Conservation (phyloP, 2,797 vertebrate genomes). For the Ctenopoma multispine region DNA sequence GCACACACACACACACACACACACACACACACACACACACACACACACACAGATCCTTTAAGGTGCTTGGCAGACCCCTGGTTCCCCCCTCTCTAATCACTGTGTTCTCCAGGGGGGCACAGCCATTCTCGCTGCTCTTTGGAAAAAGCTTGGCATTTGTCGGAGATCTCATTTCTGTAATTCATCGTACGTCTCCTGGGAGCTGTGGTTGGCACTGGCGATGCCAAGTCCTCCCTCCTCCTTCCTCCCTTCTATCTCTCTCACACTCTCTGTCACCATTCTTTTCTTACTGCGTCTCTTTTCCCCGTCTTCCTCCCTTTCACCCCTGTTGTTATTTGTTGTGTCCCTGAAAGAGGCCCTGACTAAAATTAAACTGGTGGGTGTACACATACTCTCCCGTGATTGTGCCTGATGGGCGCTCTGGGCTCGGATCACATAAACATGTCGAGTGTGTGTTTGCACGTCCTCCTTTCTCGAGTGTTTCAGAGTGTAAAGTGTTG, state of each 20-base stretch:
- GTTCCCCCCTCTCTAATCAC: conserved; percentile 82
- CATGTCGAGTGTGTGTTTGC: conserved; percentile 21
- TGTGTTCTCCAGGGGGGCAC: conserved; percentile 76
- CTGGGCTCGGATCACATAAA: conserved; percentile 50
- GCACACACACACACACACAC: conserved; percentile 42
- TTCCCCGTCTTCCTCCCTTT: conserved; percentile 48
- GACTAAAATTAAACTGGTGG: conserved; percentile 70
- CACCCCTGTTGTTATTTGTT: conserved; percentile 57
- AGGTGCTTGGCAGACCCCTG: conserved; percentile 80
- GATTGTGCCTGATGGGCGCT: conserved; percentile 58
- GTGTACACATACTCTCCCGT: conserved; percentile 61
- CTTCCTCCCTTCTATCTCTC: conserved; percentile 46
- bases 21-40: conserved; percentile 19
- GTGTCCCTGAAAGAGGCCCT: conserved; percentile 60
- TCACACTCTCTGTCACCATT: conserved; percentile 36
- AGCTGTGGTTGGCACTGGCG: conserved; percentile 76
- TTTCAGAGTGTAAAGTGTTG: conserved; percentile 30
- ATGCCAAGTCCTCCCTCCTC: conserved; percentile 69
- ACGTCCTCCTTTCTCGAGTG: conserved; percentile 21
- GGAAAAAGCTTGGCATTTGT: conserved; percentile 84
- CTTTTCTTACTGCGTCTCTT: conserved; percentile 25
- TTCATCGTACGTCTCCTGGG: conserved; percentile 84
- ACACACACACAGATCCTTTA: conserved; percentile 68
- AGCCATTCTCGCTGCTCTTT: conserved; percentile 74
- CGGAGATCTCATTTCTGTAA: conserved; percentile 86